A percentile compares a stretch with the other conserved stretches of the same genome.
phyloP scores from a whole-genome alignment of 2,797 vertebrate genomes.

The Enoplosus armatus region DNA sequence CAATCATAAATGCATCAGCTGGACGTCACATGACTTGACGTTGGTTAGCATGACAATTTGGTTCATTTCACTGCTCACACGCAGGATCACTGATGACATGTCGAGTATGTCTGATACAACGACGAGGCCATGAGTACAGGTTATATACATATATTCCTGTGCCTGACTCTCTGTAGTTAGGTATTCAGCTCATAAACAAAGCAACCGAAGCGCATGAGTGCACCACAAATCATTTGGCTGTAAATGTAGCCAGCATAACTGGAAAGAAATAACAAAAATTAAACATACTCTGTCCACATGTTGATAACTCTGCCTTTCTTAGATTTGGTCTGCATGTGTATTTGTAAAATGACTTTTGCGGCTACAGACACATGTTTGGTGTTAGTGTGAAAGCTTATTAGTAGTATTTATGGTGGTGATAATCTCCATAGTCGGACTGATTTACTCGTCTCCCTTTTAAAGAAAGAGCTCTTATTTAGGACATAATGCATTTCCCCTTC shows the following conservation, averaged over 20 bases:
- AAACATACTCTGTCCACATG: conserved; percentile 27
- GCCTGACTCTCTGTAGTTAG: not conserved
- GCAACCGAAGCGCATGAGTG: not conserved
- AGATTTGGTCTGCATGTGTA: not conserved
- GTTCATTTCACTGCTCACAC: not conserved
- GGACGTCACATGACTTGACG: not conserved
- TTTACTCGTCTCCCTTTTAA: conserved; percentile 35
- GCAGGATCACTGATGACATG: not conserved
- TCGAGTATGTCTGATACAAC: not conserved
- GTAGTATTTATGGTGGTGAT: conserved; percentile 65
- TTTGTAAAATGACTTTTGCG: conserved; percentile 19
- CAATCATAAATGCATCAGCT: not conserved
- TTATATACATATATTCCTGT: too few species aligned
- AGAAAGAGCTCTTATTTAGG: conserved; percentile 23
- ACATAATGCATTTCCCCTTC: conserved; percentile 42
- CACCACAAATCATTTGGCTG: not conserved
- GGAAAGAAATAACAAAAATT: conserved; percentile 12
- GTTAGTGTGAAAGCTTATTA: conserved; percentile 63
- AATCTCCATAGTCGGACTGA: conserved; percentile 48
- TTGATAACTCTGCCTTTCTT: conserved; percentile 6
- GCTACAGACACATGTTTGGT: conserved; percentile 58
- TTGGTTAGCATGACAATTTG: not conserved
- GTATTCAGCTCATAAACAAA: conserved; percentile 20
- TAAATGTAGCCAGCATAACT: conserved; percentile 10
- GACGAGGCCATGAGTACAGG: not conserved